Base-by-base conservation (phyloP, 2,797 vertebrate species). In the Falco rusticolus region DNA sequence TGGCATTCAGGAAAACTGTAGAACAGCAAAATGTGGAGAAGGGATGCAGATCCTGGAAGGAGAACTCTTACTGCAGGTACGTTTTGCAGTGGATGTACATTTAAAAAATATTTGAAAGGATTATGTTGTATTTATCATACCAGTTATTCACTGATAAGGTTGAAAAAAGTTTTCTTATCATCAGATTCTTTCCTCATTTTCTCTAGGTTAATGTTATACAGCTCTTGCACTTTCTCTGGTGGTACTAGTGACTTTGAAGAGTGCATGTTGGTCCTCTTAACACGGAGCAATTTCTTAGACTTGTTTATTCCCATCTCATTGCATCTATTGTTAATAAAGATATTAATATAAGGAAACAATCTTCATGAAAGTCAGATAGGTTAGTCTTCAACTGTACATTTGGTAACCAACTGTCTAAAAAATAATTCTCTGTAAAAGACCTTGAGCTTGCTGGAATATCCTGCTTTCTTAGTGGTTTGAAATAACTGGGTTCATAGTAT, bases 21-120 rank as follows among this genome's bases (percentile, higher is more conserved):
- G 90, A 96, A 74, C 87, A 59, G 31, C 59, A 64, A 97, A 97
- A 45, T 51, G 68, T 29, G 96, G 95, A 89, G 97, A 98, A 41
- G 95, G 94, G 24, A 92, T 98, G 89, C 94, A 94, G 37, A 95
- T 98, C 34, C 84, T 97, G 74, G 98, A 99, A 96, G 98, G 98
- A 95, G 98, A 99, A 82, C 97, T 98, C 59, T 94, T 99, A 48
- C 84, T 99, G 71, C 98, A 99, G 98, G 98, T 99, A 95, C 79
- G 59, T 66, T 89, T 90, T 78, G 22, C 33, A 61, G 17, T 31
- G 64, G 17, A 24, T 34, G 4, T 72, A 61, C 8, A 37, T 63
- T 11, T 1, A 8, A 31, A 57, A 48, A 12, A 5, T 39, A 11
- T 11, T 39, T 22, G 29, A 34, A 19, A 15, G 1, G 0, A 17